A percentile compares a stretch with the other conserved stretches of the same genome.
Evolutionary conservation across 2,113 vertebrate species (phyloP).

Genomic region (Boleophthalmus pectinirostris): DNA sequence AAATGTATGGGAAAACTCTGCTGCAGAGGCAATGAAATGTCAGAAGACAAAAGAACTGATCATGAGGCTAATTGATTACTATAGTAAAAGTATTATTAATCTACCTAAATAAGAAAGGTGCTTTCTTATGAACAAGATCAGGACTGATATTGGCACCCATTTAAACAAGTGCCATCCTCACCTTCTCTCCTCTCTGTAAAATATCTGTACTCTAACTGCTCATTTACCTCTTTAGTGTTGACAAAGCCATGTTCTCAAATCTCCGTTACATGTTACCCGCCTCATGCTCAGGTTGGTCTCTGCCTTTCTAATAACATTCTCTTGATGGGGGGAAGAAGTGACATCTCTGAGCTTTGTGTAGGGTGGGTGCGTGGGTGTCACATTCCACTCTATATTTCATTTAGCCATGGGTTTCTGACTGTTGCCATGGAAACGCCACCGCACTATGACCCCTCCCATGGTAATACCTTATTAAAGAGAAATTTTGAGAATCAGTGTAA

Average conservation of each 20-base stretch:
- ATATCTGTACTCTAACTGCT: constrained; percentile 23
- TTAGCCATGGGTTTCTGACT: constrained; percentile 34
- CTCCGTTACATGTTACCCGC: constrained; percentile 19
- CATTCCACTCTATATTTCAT: constrained; percentile 54
- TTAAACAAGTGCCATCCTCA: no score
- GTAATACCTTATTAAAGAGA: constrained; percentile 59
- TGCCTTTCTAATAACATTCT: constrained; percentile 36
- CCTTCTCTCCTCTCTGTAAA: constrained; percentile 25
- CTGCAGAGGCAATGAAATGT: no score
- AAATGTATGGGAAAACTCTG: no score
- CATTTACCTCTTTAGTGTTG: constrained; percentile 24
- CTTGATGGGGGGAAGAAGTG: constrained; percentile 35
- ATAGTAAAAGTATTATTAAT: no score
- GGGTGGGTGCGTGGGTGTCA: constrained; percentile 52
- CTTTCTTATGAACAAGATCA: no score
- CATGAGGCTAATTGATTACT: no score
- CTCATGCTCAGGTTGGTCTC: constrained; percentile 12
- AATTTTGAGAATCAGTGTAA: constrained; percentile 56
- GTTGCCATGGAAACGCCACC: constrained; percentile 60
- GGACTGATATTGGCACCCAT: no score
- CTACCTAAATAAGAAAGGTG: background rate
- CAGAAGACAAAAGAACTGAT: no score
- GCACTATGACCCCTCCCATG: constrained; percentile 47
- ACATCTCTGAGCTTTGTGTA: constrained; percentile 34
- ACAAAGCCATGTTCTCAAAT: constrained; percentile 25